A percentile compares a stretch with the other conserved stretches of the same genome.
Evolutionary conservation across 2,888 invertebrate species (phyloP).

Genomic region (Sarcophaga rosellei): DNA sequence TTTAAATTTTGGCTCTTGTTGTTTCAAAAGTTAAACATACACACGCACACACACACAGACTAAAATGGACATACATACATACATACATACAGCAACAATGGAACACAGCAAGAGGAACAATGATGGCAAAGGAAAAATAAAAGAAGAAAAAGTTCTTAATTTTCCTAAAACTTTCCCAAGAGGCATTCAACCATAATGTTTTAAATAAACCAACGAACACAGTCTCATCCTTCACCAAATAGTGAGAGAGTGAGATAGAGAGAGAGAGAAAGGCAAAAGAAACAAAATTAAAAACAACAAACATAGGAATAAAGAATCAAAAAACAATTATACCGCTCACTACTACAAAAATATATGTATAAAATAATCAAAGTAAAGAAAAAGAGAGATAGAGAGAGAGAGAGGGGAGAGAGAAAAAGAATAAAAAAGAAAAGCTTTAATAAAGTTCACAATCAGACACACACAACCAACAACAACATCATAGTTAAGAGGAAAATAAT

Average conservation of each 20-base stretch:
- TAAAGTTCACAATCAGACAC: conserved; percentile 38
- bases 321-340: conserved; percentile 13
- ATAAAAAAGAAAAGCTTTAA: conserved; percentile 39
- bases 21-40: conserved; percentile 28
- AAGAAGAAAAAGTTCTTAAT: conserved; percentile 58
- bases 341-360: neutral
- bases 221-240: conserved; percentile 32
- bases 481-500: no score
- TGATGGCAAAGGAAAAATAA: conserved; percentile 2
- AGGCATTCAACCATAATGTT: conserved; percentile 64
- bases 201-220: conserved; percentile 59
- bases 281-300: conserved; percentile 9
- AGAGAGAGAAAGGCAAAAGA: conserved; percentile 26
- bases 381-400: no score
- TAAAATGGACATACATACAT: neutral
- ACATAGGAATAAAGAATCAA: conserved; percentile 6
- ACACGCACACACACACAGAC: neutral
- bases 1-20: conserved; percentile 5
- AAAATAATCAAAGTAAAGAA: no score
- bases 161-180: conserved; percentile 60
- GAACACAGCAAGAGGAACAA: conserved; percentile 24
- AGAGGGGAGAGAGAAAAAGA: neutral
- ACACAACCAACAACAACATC: neutral
- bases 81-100: conserved; percentile 12
- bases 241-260: neutral